Percentiles rank a stretch among this genome's conserved stretches.
Evolutionary conservation across 2,888 invertebrate species (phyloP).

Genomic region (Gortyna flavago): DNA sequence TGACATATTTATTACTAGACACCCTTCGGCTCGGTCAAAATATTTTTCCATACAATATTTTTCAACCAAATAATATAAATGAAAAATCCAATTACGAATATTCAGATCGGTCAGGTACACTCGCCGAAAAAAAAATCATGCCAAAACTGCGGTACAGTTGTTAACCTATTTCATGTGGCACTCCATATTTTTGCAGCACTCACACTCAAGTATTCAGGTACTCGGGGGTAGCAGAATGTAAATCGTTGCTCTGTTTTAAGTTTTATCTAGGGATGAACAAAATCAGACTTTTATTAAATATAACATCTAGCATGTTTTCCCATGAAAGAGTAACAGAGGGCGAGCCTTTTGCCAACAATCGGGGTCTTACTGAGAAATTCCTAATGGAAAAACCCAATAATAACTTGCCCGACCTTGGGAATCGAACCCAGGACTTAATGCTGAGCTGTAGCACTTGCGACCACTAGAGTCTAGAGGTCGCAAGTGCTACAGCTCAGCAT

Average conservation of each 20-base stretch:
- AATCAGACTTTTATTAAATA: neutral
- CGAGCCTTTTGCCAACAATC: neutral
- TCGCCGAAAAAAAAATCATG: conserved; percentile 46
- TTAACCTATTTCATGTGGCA: conserved; percentile 63
- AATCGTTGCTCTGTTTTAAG: conserved; percentile 44
- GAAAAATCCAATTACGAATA: conserved; percentile 45
- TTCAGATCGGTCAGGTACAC: conserved; percentile 50
- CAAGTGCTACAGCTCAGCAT: too few species aligned
- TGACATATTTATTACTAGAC: too few species aligned
- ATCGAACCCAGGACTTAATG: neutral
- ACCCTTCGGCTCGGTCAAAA: neutral
- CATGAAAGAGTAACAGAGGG: neutral
- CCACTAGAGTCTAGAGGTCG: too few species aligned
- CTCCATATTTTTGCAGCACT: conserved; percentile 58
- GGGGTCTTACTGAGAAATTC: neutral
- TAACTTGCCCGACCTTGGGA: neutral
- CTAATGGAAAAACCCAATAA: neutral
- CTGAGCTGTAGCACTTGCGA: neutral
- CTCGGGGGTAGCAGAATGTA: conserved; percentile 36
- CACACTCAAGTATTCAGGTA: conserved; percentile 27
- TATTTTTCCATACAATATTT: neutral
- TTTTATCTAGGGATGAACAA: neutral
- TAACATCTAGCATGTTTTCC: neutral
- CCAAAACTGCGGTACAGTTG: conserved; percentile 58
- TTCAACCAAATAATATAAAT: neutral